Base-by-base conservation (phyloP, 1,140 invertebrate species). In the Papilio xuthus region DNA sequence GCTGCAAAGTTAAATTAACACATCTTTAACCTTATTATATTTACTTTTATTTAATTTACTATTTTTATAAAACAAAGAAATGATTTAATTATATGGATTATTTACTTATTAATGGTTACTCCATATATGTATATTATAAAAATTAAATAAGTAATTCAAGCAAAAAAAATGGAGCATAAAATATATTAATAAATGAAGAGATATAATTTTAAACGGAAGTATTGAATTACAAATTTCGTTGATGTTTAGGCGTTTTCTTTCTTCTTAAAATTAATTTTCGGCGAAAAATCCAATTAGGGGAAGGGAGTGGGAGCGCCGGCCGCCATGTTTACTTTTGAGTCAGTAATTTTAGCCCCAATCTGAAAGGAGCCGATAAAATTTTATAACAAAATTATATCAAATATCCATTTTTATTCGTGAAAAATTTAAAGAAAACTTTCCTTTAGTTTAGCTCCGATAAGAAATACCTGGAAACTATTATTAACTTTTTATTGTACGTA, bases 331-430 rank as follows among this genome's bases (percentile, higher is more conserved):
- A 42, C 37, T n/a, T 71, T 71, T 18, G 18, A 69, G 18, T 71
- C 10, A 23, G 69, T 37, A 37, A 42, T 42, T 71, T 37, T 41
- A 20, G 32, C 32, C 32, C 18, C 69, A 8, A 42, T 23, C 69
- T 71, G 18, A 42, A 42, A 23, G 18, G 32, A 20, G 37, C 32
- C 69, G 37, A 71, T 71, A 71, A 71, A 71, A 71, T 23, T 71
- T 71, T 42, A 71, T 42, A 71, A 71, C 69, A 71, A 71, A 71
- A 71, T 70, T 70, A 70, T 28, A 71, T 32, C 18, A 28, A 32
- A 23, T 42, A 71, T 71, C 32, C 20, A 8, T 8, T 71, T 42
- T 71, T 71, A 53, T 20, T 9, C 28, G 18, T 8, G 67, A 37
- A 70, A 41, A 37, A 20, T 53, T n/a, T n/a, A 53, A 53, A 18